Evolutionary conservation across 2,888 invertebrate species (phyloP), one percentile per base, ranked within the genome.

Genomic region (Zaprionus obscuricornis): DNA sequence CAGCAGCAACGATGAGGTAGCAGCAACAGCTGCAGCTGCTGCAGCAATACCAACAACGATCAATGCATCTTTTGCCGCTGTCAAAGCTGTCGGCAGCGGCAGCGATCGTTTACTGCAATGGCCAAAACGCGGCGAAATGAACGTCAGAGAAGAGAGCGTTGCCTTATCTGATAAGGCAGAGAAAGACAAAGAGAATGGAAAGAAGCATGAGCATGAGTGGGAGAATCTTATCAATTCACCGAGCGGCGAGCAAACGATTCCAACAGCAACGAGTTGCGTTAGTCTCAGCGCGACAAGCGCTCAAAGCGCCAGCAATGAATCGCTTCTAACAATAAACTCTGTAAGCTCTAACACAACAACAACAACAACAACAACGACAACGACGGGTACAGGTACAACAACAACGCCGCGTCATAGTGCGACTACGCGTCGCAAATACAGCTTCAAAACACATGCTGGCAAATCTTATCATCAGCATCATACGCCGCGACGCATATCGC

Each of bases 401-500:
- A 6, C 16, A 14, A 24, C 13, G n/a, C 22, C 20, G 24, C n/a
- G 1, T 3, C 39, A n/a, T n/a, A n/a, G 49, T 14, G 6, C 50
- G 42, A 46, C 16, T 18, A 56, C 69, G 11, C 87, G 31, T 64
- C 85, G 90, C 57, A 90, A 88, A 82, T 90, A 88, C 52, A 90
- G 90, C 70, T 90, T 90, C 55, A 90, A 90, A 66, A 90, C 90
- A 18, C 89, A 90, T 69, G 74, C 87, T 13, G 88, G 88, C 57
- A 81, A 65, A 31, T 71, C 85, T 0, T 82, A 63, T 24, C 71
- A 71, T 16, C 81, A 77, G 31, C 79, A 81, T 34, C 81, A 88
- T 65, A 74, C 82, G 22, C 76, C 87, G 7, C 88, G 90, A 1
- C 71, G 81, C 55, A 62, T 70, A 40, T 66, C 63, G 54, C 40